phyloP scores from a whole-genome alignment of 2,888 invertebrate genomes.

The Actias luna region DNA sequence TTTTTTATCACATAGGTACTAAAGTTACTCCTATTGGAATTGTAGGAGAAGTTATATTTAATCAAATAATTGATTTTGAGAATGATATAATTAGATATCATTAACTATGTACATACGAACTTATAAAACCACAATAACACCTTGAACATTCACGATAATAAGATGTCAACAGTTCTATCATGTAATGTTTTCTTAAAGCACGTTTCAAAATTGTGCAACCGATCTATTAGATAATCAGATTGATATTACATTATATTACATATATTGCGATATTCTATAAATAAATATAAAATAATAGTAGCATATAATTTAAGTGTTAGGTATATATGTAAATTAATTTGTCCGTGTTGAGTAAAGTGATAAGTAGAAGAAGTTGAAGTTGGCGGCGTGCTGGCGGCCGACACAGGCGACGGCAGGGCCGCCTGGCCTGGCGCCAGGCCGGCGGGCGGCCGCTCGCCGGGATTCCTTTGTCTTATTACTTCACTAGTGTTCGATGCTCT shows the following conservation, averaged over 20 bases:
- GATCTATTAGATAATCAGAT: slow-evolving; percentile 2
- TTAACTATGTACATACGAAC: neutral
- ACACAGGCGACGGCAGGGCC: slow-evolving; percentile 76
- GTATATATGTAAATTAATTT: slow-evolving; percentile 10
- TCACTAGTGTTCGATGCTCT: slow-evolving; percentile 45
- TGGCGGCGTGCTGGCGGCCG: slow-evolving; percentile 68
- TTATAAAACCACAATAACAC: neutral
- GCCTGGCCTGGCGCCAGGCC: slow-evolving; percentile 80
- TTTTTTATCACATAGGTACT: neutral
- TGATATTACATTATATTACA: neutral
- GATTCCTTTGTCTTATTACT: slow-evolving; percentile 81
- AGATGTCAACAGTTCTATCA: neutral
- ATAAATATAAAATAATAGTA: neutral
- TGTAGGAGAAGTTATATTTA: neutral
- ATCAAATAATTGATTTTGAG: neutral
- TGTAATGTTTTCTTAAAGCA: slow-evolving; percentile 7
- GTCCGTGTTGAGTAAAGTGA: slow-evolving; percentile 27
- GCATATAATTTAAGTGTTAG: neutral
- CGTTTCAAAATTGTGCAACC: slow-evolving; percentile 8
- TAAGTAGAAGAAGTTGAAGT: slow-evolving; percentile 40
- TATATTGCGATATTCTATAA: slow-evolving; percentile 3
- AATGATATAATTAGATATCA: neutral
- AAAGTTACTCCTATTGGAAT: neutral
- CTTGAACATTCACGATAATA: neutral
- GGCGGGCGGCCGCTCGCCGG: slow-evolving; percentile 77